Evolutionary conservation across 2,797 vertebrate species (phyloP).

Genomic region (Smutsia temminckii): DNA sequence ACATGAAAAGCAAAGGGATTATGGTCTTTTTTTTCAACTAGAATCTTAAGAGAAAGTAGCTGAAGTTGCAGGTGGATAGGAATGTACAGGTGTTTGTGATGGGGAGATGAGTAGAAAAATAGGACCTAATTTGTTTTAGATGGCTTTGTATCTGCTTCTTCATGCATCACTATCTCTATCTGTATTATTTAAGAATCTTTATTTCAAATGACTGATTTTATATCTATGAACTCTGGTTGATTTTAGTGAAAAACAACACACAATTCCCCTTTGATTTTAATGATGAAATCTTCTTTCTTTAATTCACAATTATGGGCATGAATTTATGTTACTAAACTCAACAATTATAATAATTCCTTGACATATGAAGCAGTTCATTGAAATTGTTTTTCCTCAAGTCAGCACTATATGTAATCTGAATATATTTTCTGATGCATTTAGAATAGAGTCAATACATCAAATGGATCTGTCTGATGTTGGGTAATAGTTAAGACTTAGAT

Average conservation of each 20-base stretch:
- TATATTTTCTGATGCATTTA: conserved; percentile 27
- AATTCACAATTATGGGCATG: background rate
- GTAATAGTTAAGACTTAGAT: background rate
- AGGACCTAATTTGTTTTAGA: background rate
- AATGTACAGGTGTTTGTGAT: background rate
- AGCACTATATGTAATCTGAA: background rate
- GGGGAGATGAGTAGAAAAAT: background rate
- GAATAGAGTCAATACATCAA: background rate
- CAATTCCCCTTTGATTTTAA: background rate
- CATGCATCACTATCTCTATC: background rate
- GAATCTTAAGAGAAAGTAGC: background rate
- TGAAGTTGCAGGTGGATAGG: background rate
- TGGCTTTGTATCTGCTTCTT: background rate
- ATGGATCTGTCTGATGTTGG: background rate
- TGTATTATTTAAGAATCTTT: background rate
- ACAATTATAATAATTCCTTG: background rate
- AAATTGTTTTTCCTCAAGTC: background rate
- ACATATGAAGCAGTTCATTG: background rate
- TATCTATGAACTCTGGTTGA: background rate
- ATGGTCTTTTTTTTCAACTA: background rate
- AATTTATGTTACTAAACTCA: background rate
- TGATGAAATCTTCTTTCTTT: background rate
- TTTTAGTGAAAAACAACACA: background rate
- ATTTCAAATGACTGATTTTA: background rate
- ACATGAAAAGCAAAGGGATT: background rate